Evolutionary conservation across 2,797 vertebrate genomes (phyloP).

Genomic region (Enteromius argenteus): DNA sequence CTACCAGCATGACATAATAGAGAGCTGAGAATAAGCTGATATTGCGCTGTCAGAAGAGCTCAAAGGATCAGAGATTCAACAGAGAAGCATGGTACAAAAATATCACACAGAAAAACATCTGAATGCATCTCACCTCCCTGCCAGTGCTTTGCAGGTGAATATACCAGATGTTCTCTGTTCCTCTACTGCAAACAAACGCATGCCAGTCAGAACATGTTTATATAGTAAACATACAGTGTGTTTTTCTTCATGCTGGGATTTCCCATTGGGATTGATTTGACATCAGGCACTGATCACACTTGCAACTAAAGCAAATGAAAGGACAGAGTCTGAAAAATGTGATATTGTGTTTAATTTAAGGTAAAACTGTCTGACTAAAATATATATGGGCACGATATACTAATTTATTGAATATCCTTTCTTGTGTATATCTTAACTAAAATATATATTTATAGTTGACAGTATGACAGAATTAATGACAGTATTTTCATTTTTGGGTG

Average conservation of each 20-base stretch:
- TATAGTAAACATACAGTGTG: not conserved
- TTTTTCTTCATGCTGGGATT: not conserved
- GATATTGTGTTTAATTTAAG: not conserved
- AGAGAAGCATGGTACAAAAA: not conserved
- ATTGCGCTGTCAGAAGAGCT: not conserved
- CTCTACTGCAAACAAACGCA: not conserved
- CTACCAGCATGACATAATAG: slow-evolving; percentile 17
- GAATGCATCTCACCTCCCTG: slow-evolving; percentile 3
- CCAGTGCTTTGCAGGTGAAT: not conserved
- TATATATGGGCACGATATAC: not conserved
- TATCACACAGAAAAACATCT: slow-evolving; percentile 21
- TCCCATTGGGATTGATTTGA: not conserved
- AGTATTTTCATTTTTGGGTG: not conserved
- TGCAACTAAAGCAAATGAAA: not conserved
- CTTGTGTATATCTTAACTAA: too few relatives aligned
- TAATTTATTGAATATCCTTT: not conserved
- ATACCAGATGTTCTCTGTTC: slow-evolving; percentile 1
- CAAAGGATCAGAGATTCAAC: slow-evolving; percentile 18
- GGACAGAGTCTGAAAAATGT: not conserved
- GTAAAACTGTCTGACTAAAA: not conserved
- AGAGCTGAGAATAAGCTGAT: slow-evolving; percentile 29
- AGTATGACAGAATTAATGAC: too few relatives aligned
- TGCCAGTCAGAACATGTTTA: slow-evolving; percentile 9
- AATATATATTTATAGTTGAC: too few relatives aligned
- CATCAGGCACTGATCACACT: not conserved